Evolutionary conservation across 2,888 invertebrate genomes (phyloP).

Genomic region (Pseudoips prasinana): DNA sequence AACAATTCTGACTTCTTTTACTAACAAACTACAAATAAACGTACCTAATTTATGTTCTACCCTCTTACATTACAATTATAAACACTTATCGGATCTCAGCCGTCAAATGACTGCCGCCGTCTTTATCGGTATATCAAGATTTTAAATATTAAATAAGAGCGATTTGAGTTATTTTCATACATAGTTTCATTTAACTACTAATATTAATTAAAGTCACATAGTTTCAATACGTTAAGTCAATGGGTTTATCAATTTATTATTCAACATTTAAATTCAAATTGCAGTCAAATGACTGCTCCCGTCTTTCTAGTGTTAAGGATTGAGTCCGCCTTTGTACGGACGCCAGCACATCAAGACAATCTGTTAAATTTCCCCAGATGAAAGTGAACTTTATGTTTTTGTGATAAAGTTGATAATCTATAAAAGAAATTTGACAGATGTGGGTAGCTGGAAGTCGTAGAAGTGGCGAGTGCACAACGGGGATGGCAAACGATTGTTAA

Average conservation of each 20-base stretch:
- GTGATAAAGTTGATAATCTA: too few species aligned
- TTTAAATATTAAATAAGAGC: not conserved
- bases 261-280: too few species aligned
- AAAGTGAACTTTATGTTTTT: too few species aligned
- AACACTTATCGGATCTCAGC: not conserved
- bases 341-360: too few species aligned
- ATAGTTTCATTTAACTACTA: not conserved
- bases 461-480: too few species aligned
- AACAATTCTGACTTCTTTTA: not conserved
- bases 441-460: too few species aligned
- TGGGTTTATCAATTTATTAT: not conserved
- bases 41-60: not conserved
- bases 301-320: too few species aligned
- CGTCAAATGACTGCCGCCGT: not conserved
- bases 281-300: too few species aligned
- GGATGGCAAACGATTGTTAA: too few species aligned
- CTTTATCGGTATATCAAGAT: constrained; percentile 3
- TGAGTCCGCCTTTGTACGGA: too few species aligned
- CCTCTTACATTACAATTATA: not conserved
- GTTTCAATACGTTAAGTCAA: not conserved
- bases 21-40: not conserved
- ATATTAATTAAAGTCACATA: not conserved
- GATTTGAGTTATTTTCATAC: not conserved
- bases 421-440: too few species aligned
- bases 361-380: too few species aligned